A percentile compares a stretch with the other conserved stretches of the same genome.
Conservation (phyloP, 2,888 invertebrate genomes). For the Leptinotarsa peninsularis region DNA sequence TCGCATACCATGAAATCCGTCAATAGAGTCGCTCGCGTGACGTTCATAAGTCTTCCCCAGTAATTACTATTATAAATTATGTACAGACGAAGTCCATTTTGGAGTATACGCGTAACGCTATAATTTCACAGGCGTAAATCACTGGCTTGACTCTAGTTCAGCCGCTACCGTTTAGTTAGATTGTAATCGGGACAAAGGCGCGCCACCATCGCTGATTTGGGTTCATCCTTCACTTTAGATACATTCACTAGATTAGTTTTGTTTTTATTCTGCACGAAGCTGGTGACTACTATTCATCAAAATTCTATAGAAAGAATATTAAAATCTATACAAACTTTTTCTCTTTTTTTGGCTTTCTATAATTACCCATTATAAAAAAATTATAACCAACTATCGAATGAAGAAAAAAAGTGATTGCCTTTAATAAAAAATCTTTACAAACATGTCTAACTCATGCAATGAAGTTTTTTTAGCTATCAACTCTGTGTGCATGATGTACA, state of each 20-base stretch:
- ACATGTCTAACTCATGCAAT: too few species aligned
- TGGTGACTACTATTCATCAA: neutral
- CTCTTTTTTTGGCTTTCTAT: too few species aligned
- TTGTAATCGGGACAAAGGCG: constrained; percentile 38
- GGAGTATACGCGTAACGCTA: constrained; percentile 52
- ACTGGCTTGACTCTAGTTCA: constrained; percentile 46
- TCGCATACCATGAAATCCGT: neutral
- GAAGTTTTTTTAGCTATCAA: too few species aligned
- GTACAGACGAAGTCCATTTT: constrained; percentile 57
- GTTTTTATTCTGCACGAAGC: neutral
- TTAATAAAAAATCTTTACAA: too few species aligned
- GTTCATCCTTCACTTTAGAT: neutral
- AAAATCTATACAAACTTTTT: too few species aligned
- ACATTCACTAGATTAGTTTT: neutral
- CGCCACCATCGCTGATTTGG: constrained; percentile 2
- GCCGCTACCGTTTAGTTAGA: constrained; percentile 51
- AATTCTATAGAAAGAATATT: too few species aligned
- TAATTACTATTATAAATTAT: constrained; percentile 59
- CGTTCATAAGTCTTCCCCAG: constrained; percentile 25
- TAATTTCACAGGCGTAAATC: constrained; percentile 61
- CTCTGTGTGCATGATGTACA: too few species aligned
- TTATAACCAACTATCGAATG: too few species aligned
- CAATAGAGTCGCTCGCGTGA: constrained; percentile 10
- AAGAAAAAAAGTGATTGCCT: too few species aligned
- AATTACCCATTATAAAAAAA: too few species aligned